Percentiles rank a stretch among this genome's conserved stretches.
Evolutionary conservation across 2,888 invertebrate genomes (phyloP).

Genomic region (Bellardia pandia): DNA sequence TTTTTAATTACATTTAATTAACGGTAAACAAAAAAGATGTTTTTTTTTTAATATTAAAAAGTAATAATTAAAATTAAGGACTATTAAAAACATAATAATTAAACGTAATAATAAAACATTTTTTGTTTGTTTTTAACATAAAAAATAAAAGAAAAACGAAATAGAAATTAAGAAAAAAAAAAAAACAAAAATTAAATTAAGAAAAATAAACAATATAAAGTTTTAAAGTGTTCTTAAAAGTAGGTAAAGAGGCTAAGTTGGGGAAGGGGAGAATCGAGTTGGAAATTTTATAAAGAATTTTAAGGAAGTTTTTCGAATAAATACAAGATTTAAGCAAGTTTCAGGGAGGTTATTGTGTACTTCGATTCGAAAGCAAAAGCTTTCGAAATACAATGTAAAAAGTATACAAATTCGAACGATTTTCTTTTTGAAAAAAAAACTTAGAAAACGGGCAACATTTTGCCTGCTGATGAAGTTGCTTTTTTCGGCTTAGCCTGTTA

Average conservation of each 20-base stretch:
- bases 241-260: neutral
- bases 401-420: too few relatives aligned
- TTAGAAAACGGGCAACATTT: too few relatives aligned
- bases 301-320: too few relatives aligned
- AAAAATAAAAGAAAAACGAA: constrained; percentile 37
- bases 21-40: constrained; percentile 64
- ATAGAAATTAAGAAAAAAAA: constrained; percentile 38
- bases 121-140: constrained; percentile 51
- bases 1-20: constrained; percentile 69
- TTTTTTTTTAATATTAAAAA: constrained; percentile 55
- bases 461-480: too few relatives aligned
- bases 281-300: neutral
- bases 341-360: too few relatives aligned
- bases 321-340: too few relatives aligned
- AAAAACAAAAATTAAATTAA: neutral
- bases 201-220: neutral
- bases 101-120: constrained; percentile 58
- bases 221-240: constrained; percentile 32
- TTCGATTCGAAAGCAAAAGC: too few relatives aligned
- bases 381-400: too few relatives aligned
- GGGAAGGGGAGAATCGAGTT: neutral
- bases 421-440: too few relatives aligned
- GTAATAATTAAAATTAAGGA: constrained; percentile 72
- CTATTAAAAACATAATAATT: constrained; percentile 71
- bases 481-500: too few relatives aligned